Evolutionary conservation across 2,113 vertebrate genomes (phyloP).

Genomic region (Apteryx mantelli): DNA sequence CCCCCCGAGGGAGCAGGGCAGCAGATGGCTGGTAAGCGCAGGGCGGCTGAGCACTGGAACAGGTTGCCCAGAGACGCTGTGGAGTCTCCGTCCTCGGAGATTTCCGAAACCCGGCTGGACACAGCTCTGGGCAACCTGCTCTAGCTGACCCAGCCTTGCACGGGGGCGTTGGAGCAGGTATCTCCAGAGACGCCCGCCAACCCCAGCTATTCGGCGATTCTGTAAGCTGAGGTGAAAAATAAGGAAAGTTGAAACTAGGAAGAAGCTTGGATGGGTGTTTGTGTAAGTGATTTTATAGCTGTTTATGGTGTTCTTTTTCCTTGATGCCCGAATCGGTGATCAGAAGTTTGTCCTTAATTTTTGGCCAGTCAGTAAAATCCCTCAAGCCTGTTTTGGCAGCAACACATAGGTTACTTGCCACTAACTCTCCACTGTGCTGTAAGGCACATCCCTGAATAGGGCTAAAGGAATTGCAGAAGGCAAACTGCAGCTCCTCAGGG

Average conservation of each 20-base stretch:
- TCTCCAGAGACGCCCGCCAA: neutral
- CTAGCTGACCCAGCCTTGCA: too few species aligned
- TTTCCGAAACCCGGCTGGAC: too few species aligned
- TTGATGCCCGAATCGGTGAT: neutral
- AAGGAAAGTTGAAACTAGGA: neutral
- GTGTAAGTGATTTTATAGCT: accelerated
- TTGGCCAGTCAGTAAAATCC: neutral
- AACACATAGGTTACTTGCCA: neutral
- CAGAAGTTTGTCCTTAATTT: neutral
- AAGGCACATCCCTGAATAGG: neutral
- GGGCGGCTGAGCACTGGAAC: too few species aligned
- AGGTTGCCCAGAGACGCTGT: too few species aligned
- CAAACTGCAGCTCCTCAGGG: neutral
- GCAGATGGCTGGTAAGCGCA: neutral
- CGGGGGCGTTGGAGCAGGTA: neutral
- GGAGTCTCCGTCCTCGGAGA: too few species aligned
- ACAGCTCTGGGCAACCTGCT: too few species aligned
- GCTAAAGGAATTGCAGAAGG: neutral
- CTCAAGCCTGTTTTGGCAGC: neutral
- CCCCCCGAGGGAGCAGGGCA: too few species aligned
- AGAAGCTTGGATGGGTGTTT: neutral
- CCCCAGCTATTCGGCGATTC: neutral
- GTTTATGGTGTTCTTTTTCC: neutral
- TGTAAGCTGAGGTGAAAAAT: accelerated
- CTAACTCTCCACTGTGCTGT: neutral